Base-by-base conservation (phyloP, 1,140 invertebrate genomes). In the Eubasilissa regina region DNA sequence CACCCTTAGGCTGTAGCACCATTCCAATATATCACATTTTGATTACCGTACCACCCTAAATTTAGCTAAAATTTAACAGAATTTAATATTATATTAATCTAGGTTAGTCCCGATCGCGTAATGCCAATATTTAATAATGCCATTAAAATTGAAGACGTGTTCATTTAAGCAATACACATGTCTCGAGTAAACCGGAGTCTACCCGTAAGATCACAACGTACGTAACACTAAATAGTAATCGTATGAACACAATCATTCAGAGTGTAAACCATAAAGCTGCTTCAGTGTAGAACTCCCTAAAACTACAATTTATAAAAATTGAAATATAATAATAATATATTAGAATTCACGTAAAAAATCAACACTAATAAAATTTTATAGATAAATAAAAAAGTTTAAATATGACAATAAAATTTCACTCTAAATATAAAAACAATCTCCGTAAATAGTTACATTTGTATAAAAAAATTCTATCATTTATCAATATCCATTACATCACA, bases 11-110 rank as follows among this genome's bases (percentile, higher is more conserved):
- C 88, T 88, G 87, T 89, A 89, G 88, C 89, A 89, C 89, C 89
- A 89, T 89, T 88, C 88, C 89, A 85, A 89, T 89, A 88, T 89
- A 89, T 89, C 89, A 89, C 89, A 89, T 89, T 89, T 89, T 88
- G 86, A 88, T 89, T 89, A 89, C 87, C 87, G 88, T 89, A 89
- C 88, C 89, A 89, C 88, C 88, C 89, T 89, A 89, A 89, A 86
- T 89, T 89, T 89, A 88, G 89, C 88, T 89, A 89, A 89, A 88
- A 87, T 89, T 87, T 89, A 89, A 89, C 88, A 89, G 89, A 80
- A 89, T 87, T 89, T 89, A 89, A 82, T 80, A 58, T 70, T 75
- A 77, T 68, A 78, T 89, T 87, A 87, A 86, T 87, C 89, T 89
- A 89, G 87, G 89, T 89, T 89, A 89, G 89, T 89, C 89, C 89